Conservation (phyloP, 2,797 vertebrate species). For the Peromyscus melanophrys region DNA sequence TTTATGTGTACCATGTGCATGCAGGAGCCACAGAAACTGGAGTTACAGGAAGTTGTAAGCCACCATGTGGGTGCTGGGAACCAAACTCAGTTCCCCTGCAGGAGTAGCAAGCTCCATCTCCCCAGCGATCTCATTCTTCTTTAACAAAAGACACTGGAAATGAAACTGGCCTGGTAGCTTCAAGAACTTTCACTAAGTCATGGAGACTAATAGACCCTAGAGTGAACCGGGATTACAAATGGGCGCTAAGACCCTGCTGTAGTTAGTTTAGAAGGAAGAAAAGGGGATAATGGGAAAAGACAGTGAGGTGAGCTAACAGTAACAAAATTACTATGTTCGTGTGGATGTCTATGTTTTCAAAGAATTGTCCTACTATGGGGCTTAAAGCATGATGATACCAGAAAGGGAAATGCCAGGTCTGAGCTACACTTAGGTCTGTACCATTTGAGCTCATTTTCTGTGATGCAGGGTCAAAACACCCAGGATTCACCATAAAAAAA, state of each 20-base stretch:
- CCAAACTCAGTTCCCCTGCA: neutral
- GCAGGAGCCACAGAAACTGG: neutral
- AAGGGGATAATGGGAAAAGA: conserved; percentile 6
- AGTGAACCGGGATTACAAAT: conserved; percentile 8
- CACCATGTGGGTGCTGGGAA: neutral
- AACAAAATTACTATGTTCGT: neutral
- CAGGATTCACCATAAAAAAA: conserved; percentile 4
- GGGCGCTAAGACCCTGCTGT: neutral
- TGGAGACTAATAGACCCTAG: neutral
- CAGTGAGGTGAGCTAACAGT: neutral
- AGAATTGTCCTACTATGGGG: neutral
- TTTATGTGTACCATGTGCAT: neutral
- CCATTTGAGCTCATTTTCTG: conserved; percentile 2
- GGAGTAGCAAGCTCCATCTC: neutral
- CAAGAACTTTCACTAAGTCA: neutral
- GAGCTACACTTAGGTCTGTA: neutral
- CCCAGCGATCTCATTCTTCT: neutral
- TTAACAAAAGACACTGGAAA: neutral
- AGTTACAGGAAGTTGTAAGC: neutral
- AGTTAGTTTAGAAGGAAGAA: conserved; percentile 37
- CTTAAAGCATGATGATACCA: neutral
- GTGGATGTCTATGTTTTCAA: conserved; percentile 31
- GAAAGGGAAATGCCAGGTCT: neutral
- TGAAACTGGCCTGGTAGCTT: neutral
- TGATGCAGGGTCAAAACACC: neutral